Percentiles rank a stretch among this genome's conserved stretches.
phyloP scores from a whole-genome alignment of 2,113 vertebrate genomes.

The Callorhinus ursinus region DNA sequence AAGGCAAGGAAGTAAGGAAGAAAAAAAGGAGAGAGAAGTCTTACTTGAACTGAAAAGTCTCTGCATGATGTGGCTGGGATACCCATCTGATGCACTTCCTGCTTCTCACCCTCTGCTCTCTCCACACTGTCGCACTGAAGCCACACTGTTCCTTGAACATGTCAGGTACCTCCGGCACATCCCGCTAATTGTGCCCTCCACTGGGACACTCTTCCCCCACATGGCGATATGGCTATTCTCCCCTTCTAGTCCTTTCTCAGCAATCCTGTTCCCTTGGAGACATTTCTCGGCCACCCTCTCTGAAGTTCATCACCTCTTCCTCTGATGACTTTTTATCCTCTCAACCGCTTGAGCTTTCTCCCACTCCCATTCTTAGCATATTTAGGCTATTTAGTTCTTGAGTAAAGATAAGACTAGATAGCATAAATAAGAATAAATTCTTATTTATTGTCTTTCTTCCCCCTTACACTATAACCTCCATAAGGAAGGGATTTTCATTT shows the following conservation, averaged over 20 bases:
- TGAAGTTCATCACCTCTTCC: background rate
- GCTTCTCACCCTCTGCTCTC: background rate
- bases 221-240: background rate
- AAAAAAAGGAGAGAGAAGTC: too few relatives aligned
- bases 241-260: background rate
- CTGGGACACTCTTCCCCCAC: rapidly evolving
- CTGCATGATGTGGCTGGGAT: rapidly evolving
- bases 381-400: background rate
- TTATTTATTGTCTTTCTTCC: background rate
- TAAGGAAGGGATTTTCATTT: background rate
- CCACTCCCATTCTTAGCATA: background rate
- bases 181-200: rapidly evolving
- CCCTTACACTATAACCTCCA: background rate
- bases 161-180: background rate
- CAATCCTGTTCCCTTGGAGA: background rate
- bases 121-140: background rate
- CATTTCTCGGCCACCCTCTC: background rate
- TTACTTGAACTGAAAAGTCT: background rate
- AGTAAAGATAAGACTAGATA: background rate
- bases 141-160: background rate
- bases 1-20: background rate
- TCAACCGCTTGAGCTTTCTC: background rate
- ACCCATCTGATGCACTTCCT: background rate
- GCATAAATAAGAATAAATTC: background rate
- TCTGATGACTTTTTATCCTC: background rate